A percentile compares a stretch with the other conserved stretches of the same genome.
These are phyloP conservation scores for Eulemur macaco DNA, from an alignment of 2,113 vertebrate genomes.

Conservation along the genomic window DNA sequence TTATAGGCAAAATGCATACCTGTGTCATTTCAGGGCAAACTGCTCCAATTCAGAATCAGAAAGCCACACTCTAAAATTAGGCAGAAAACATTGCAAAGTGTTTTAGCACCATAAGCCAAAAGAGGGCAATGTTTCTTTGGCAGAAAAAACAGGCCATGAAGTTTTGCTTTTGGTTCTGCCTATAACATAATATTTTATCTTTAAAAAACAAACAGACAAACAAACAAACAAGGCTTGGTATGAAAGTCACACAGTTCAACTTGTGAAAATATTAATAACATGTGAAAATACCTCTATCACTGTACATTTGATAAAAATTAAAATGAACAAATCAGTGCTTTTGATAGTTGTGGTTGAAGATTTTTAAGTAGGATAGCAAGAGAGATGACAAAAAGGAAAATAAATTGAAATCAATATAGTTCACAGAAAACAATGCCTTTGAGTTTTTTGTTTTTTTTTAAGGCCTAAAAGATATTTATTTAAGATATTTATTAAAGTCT, in stretches of 20 bases:
- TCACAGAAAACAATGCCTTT: background rate
- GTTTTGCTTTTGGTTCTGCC: background rate
- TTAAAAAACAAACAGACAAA: background rate
- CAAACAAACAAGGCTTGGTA: background rate
- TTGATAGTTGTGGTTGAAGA: background rate
- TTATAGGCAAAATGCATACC: background rate
- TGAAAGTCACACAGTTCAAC: background rate
- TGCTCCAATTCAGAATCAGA: conserved; percentile 38
- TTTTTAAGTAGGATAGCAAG: background rate
- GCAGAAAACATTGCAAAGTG: background rate
- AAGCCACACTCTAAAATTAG: conserved; percentile 10
- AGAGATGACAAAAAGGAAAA: background rate
- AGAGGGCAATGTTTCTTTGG: conserved; percentile 6
- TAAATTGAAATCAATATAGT: background rate
- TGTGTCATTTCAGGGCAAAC: conserved; percentile 5
- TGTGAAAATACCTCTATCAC: background rate
- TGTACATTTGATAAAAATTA: background rate
- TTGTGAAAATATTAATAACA: conserved; percentile 28
- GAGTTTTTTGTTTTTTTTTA: background rate
- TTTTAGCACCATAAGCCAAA: background rate
- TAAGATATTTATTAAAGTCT: background rate
- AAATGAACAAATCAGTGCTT: background rate
- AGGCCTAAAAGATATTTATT: background rate
- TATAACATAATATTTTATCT: background rate
- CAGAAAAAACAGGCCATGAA: background rate